phyloP scores from a whole-genome alignment of 2,888 invertebrate genomes.

The Cheilosia pagana region DNA sequence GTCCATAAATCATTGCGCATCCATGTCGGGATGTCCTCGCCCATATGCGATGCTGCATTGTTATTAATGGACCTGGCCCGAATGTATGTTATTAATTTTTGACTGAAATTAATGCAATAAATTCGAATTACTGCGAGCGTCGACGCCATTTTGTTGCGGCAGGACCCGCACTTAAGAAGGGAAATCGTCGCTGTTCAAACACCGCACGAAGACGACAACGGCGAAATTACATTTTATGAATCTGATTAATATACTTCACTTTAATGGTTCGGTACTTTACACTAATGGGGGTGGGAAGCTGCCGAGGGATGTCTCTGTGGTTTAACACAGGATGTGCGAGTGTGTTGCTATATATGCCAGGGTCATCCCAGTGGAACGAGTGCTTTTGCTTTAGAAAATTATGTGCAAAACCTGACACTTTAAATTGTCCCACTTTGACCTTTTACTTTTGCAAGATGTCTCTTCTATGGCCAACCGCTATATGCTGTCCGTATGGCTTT shows the following conservation, averaged over 20 bases:
- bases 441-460: conserved; percentile 36
- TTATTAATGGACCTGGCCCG: conserved; percentile 15
- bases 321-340: conserved; percentile 7
- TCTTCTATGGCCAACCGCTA: not conserved
- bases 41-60: conserved; percentile 48
- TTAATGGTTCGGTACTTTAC: conserved; percentile 55
- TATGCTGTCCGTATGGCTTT: not conserved
- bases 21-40: conserved; percentile 34
- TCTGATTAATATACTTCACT: conserved; percentile 64
- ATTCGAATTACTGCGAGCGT: conserved; percentile 31
- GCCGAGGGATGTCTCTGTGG: conserved; percentile 35
- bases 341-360: conserved; percentile 6
- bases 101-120: conserved; percentile 56
- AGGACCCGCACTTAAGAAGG: conserved; percentile 29
- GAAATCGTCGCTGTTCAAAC: not conserved
- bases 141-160: conserved; percentile 49
- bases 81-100: conserved; percentile 41
- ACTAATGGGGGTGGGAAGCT: conserved; percentile 47
- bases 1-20: conserved; percentile 50
- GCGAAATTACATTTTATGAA: conserved; percentile 55
- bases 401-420: conserved; percentile 43
- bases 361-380: conserved; percentile 15
- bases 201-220: conserved; percentile 11
- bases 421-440: conserved; percentile 63
- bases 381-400: conserved; percentile 2